Evolutionary conservation across 2,888 invertebrate species (phyloP).

Genomic region (Macroteleia sp.): DNA sequence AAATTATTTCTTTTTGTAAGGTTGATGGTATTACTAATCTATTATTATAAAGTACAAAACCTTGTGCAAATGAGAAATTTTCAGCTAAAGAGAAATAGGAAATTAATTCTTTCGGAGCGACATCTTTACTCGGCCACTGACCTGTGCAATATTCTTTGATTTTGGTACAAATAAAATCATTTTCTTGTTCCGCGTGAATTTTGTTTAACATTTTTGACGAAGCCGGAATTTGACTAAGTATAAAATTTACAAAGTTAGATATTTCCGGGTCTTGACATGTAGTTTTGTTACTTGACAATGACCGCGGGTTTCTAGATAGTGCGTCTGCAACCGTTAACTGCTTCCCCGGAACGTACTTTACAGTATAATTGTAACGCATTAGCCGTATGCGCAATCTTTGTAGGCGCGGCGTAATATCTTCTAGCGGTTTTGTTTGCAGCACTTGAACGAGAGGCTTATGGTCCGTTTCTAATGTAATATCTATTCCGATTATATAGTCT

Average conservation of each 20-base stretch:
- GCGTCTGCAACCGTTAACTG: no score
- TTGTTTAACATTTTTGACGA: not conserved
- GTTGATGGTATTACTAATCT: slow-evolving; percentile 65
- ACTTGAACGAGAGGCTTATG: slow-evolving; percentile 78
- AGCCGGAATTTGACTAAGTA: no score
- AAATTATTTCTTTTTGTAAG: slow-evolving; percentile 58
- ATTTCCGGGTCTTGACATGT: no score
- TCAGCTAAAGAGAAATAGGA: not conserved
- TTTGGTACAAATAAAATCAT: not conserved
- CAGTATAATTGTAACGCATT: slow-evolving; percentile 71
- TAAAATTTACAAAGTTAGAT: no score
- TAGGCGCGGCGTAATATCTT: no score
- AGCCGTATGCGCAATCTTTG: slow-evolving; percentile 73
- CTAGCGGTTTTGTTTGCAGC: slow-evolving; percentile 74
- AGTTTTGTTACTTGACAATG: no score
- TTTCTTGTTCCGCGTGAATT: not conserved
- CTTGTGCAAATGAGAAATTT: not conserved
- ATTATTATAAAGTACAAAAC: slow-evolving; percentile 42
- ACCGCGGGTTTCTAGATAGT: no score
- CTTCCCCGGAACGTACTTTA: no score
- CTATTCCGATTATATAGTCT: slow-evolving; percentile 73
- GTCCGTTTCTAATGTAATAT: slow-evolving; percentile 75
- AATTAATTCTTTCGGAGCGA: not conserved
- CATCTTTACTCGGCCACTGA: not conserved
- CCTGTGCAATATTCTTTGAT: not conserved